A percentile compares a stretch with the other conserved stretches of the same genome.
Conservation (phyloP, 2,888 invertebrate genomes). For the Dolichomitus sp. region DNA sequence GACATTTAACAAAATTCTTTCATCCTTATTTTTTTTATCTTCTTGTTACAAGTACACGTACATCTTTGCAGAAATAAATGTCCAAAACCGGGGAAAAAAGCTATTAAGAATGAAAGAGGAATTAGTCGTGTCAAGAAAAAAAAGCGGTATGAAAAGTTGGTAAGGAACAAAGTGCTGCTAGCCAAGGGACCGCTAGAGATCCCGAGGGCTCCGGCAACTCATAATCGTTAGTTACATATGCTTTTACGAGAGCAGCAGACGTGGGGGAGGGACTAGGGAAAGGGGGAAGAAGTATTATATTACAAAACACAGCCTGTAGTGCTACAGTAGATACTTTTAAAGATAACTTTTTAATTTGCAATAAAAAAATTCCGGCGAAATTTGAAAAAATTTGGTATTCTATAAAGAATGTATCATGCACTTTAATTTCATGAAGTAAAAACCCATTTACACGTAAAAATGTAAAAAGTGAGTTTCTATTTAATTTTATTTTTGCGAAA, state of each 20-base stretch:
- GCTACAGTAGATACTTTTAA: too few species aligned
- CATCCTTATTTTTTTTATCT: neutral
- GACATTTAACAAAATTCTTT: neutral
- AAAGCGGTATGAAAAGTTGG: slow-evolving; percentile 22
- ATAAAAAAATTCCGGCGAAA: too few species aligned
- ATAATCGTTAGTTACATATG: slow-evolving; percentile 43
- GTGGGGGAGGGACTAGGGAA: too few species aligned
- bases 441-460: too few species aligned
- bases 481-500: too few species aligned
- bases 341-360: too few species aligned
- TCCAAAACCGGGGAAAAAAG: neutral
- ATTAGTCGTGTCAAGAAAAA: slow-evolving; percentile 10
- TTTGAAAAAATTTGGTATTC: too few species aligned
- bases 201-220: neutral
- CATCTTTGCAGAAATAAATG: neutral
- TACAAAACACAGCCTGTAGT: too few species aligned
- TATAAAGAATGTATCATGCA: too few species aligned
- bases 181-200: neutral
- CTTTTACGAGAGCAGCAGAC: neutral
- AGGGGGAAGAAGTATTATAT: too few species aligned
- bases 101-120: slow-evolving; percentile 23
- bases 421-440: too few species aligned
- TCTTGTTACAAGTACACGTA: neutral
- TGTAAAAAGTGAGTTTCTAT: too few species aligned
- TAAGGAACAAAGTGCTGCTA: slow-evolving; percentile 12